Percentiles rank a stretch among this genome's conserved stretches.
Evolutionary conservation across 2,113 vertebrate species (phyloP).

Genomic region (Amazona guildingii): DNA sequence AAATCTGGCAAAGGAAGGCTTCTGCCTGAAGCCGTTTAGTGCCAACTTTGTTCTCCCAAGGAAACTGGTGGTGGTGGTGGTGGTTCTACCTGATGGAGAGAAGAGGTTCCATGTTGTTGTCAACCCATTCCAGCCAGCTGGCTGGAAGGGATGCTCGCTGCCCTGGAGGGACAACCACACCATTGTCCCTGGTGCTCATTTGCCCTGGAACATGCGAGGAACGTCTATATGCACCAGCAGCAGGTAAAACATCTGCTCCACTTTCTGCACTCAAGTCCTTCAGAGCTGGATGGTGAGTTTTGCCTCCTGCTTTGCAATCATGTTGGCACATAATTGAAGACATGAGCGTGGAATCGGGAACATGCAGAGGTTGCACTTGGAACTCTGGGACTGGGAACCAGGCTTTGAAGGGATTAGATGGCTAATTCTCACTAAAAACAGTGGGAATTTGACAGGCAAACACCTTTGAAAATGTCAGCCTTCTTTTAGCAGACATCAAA

Average conservation of each 20-base stretch:
- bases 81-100: background rate
- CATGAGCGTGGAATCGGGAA: rapidly evolving
- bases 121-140: background rate
- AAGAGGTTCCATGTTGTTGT: background rate
- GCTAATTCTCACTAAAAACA: background rate
- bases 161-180: rapidly evolving
- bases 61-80: background rate
- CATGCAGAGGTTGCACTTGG: background rate
- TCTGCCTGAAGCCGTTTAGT: background rate
- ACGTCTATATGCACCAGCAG: background rate
- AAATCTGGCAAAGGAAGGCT: background rate
- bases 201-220: background rate
- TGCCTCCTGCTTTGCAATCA: background rate
- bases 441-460: background rate
- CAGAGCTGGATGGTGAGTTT: background rate
- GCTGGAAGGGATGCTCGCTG: background rate
- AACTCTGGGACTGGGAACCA: background rate
- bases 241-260: background rate
- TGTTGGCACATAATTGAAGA: background rate
- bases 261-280: background rate
- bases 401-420: background rate
- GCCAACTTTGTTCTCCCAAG: background rate
- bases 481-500: background rate
- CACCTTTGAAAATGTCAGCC: background rate
- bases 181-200: rapidly evolving